Evolutionary conservation across 1,140 invertebrate species (phyloP), one percentile per base, ranked within the genome.

Genomic region (Rhopalosiphum padi): DNA sequence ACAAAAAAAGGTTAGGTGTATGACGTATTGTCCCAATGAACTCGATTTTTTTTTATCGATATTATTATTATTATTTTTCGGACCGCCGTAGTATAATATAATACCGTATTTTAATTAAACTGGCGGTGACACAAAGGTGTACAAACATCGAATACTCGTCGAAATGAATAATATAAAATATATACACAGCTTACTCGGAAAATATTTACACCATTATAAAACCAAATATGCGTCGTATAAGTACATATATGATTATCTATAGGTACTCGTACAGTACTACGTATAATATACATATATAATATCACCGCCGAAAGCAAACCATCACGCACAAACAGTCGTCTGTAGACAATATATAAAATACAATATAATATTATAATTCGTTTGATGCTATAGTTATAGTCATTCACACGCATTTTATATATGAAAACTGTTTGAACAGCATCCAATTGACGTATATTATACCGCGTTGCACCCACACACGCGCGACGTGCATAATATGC

Each of bases 301-400:
- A 18, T 30, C 11, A 68, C 30, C 15, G 60, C 18, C 30, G 60
- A 77, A 77, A n/a, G 30, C 60, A 15, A 77, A 77, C n/a, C 15
- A 68, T 15, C 15, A n/a, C 5, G 0, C 11, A 1, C 15, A 77
- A 77, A n/a, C 30, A 3, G n/a, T n/a, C 30, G 30, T 77, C n/a
- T 15, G 60, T 21, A 15, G 60, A 35, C 15, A n/a, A 77, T 68
- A 77, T 68, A 77, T 77, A 77, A 77, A 68, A 68, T n/a, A n/a
- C 60, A 68, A 68, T 68, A 68, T 68, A n/a, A 68, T n/a, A 77
- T 77, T 77, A 18, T 77, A 77, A 77, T 77, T 77, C 60, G 60
- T 77, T 77, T 77, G 60, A 77, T 77, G 60, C 60, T 60, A n/a
- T 15, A 68, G 11, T n/a, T 60, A n/a, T 15, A 68, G 11, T n/a